Conservation (phyloP, 2,113 vertebrate species). For the Tupaia chinensis region DNA sequence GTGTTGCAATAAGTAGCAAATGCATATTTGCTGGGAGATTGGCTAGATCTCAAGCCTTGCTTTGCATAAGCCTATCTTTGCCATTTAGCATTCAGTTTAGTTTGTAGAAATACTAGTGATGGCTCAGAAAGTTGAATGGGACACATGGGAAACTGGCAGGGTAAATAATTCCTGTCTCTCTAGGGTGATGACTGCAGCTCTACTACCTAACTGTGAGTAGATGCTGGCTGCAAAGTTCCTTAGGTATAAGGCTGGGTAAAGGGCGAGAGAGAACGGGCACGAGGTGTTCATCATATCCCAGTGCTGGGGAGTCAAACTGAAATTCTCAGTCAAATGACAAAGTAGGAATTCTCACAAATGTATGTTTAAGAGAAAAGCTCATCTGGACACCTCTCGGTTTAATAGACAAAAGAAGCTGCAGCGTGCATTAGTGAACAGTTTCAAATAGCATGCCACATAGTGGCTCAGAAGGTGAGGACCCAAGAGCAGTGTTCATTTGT, state of each 20-base stretch:
- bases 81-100: slow-evolving; percentile 33
- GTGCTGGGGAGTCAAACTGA: neutral
- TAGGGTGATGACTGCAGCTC: slow-evolving; percentile 8
- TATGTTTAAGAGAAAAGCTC: slow-evolving; percentile 43
- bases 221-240: slow-evolving; percentile 4
- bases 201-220: slow-evolving; percentile 9
- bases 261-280: neutral
- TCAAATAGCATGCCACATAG: slow-evolving; percentile 29
- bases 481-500: slow-evolving; percentile 16
- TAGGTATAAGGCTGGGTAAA: slow-evolving; percentile 19
- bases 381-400: slow-evolving; percentile 10
- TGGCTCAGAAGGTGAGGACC: neutral
- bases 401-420: slow-evolving; percentile 28
- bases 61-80: slow-evolving; percentile 12
- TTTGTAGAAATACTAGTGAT: slow-evolving; percentile 52
- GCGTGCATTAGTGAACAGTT: neutral
- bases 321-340: neutral
- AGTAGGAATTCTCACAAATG: slow-evolving; percentile 23
- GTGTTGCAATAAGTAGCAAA: neutral
- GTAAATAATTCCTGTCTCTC: slow-evolving; percentile 24
- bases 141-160: neutral
- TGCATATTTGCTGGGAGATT: slow-evolving; percentile 32
- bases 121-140: slow-evolving; percentile 48
- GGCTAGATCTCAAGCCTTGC: neutral
- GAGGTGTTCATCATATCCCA: neutral